phyloP scores from a whole-genome alignment of 1,140 invertebrate genomes.

The Gonatopus flavifemur region DNA sequence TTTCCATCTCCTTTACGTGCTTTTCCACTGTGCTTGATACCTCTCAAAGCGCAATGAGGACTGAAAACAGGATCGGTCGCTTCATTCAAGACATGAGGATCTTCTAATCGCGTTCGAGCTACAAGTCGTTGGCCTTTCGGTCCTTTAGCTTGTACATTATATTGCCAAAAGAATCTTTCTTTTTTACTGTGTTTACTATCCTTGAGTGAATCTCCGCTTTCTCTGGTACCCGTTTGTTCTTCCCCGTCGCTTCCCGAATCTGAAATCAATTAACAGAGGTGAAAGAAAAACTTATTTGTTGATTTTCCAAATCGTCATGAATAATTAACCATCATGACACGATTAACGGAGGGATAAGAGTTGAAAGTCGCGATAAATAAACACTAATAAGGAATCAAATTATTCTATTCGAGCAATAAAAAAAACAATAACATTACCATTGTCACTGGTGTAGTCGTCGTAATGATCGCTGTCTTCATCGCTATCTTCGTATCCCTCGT shows the following conservation, averaged over 20 bases:
- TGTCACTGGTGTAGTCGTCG: slow-evolving; percentile 82
- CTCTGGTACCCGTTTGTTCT: slow-evolving; percentile 54
- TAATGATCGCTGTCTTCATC: slow-evolving; percentile 84
- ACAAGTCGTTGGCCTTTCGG: slow-evolving; percentile 89
- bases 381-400: no score
- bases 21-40: slow-evolving; percentile 92
- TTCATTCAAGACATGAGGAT: slow-evolving; percentile 90
- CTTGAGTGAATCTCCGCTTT: slow-evolving; percentile 46
- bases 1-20: slow-evolving; percentile 97
- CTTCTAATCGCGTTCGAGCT: slow-evolving; percentile 78
- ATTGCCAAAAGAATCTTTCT: slow-evolving; percentile 96
- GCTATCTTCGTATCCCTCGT: slow-evolving; percentile 72
- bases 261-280: no score
- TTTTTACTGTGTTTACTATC: slow-evolving; percentile 64
- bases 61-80: slow-evolving; percentile 93
- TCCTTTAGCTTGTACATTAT: slow-evolving; percentile 97
- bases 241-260: slow-evolving; percentile 69
- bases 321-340: no score
- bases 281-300: no score
- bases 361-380: no score
- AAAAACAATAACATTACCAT: no score
- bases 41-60: slow-evolving; percentile 82
- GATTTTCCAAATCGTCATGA: no score
- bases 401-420: no score
- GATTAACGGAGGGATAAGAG: no score